Percentiles rank a stretch among this genome's conserved stretches.
Evolutionary conservation across 2,797 vertebrate genomes (phyloP).

Genomic region (Pseudotriccus pelzelni): DNA sequence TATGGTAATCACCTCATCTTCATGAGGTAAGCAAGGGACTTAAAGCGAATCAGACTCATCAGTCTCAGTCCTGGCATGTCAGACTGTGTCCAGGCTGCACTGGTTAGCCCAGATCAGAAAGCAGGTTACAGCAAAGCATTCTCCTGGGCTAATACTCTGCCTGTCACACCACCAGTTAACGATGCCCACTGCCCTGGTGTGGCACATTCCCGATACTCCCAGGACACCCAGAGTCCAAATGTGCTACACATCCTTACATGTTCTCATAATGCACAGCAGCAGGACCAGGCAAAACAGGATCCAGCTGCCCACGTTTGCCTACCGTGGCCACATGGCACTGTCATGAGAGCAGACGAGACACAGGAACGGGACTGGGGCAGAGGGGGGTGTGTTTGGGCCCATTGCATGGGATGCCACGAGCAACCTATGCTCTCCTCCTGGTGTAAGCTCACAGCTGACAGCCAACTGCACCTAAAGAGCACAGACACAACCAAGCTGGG

Average conservation of each 20-base stretch:
- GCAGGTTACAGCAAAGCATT: background rate
- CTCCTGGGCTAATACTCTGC: background rate
- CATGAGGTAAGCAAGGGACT: background rate
- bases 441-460: background rate
- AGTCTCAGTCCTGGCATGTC: background rate
- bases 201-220: background rate
- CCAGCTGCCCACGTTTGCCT: background rate
- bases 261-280: background rate
- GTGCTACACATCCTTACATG: fast-evolving
- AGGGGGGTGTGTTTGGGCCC: fast-evolving
- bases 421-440: background rate
- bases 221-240: background rate
- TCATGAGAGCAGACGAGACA: background rate
- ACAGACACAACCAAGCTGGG: conserved; percentile 1
- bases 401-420: background rate
- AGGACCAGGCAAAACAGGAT: background rate
- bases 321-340: background rate
- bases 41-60: background rate
- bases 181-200: background rate
- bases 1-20: background rate
- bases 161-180: background rate
- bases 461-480: background rate
- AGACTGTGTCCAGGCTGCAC: background rate
- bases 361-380: background rate
- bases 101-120: background rate